Base-by-base conservation (phyloP, 2,888 invertebrate species). In the Phengaris alcon region DNA sequence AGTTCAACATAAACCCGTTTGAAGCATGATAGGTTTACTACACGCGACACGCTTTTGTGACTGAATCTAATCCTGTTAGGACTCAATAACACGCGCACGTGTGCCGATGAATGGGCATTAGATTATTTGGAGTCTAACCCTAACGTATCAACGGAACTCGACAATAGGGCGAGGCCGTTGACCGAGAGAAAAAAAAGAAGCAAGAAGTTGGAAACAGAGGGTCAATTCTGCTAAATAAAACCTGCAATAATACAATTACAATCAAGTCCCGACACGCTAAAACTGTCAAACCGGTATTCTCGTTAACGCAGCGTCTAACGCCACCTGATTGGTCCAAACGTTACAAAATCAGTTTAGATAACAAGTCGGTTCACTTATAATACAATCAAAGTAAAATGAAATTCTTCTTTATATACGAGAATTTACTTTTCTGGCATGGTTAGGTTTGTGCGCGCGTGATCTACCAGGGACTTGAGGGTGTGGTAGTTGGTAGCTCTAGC, bases 21-120 rank as follows among this genome's bases (percentile, higher is more conserved):
- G 12, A 13, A 10, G 64, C 64, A 35, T 22, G 59, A 59, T 59
- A 15, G 51, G n/a, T 2, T 35, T 35, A n/a, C 35, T 35, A 35
- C 48, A 48, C 48, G 35, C 35, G 64, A 4, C 64, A 64, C 35
- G 22, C 64, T 64, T 59, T 52, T 52, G 5, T 64, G 35, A 12
- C 64, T 35, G 35, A 48, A 72, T 54, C 48, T 72, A 52, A 51
- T 72, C 54, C 54, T 35, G 52, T 51, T 72, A 35, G 13, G 10
- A 68, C 12, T 44, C 48, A 72, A 35, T 72, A 64, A 64, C 35
- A 64, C 48, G 52, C 64, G 48, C 59, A 74, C 85, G 85, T 86
- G 64, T 64, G 35, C 35, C 64, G 35, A 64, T 44, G 64, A 64
- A 64, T 64, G 64, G 59, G 59, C 35, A 35, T 35, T 35, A 3